Evolutionary conservation across 2,797 vertebrate genomes (phyloP), one percentile per base, ranked within the genome.

Genomic region (Phrynocephalus vlangalii): DNA sequence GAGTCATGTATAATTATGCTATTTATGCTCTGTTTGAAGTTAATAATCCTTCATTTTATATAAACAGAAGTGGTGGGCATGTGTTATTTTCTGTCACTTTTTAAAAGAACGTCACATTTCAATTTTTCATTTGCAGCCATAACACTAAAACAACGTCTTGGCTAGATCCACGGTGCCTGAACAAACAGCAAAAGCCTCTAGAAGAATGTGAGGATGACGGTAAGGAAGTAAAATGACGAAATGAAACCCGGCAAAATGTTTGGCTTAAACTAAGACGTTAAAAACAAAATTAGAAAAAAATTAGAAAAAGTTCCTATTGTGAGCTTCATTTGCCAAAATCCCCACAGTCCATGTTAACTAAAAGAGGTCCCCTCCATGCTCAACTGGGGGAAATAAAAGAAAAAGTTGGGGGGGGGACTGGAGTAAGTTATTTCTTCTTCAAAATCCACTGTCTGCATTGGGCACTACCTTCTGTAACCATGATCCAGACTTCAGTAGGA

Each of bases 141-240:
- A 99, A 99, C 88, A 99, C 99, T 95, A 99, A 99, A 97, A 99
- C 99, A 88, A 99, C 99, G 82, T 99, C 99, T 94, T 99, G 99
- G 99, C 97, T 99, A 96, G 99, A 99, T 97, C 99, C 99, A 96
- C 98, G 99, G 97, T 99, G 98, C 98, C 98, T 99, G 97, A 99
- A 98, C 95, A 99, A 99, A 96, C 98, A 98, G 95, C 98, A 98
- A 96, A 99, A 99, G 96, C 98, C 99, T 96, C 97, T 99, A 96
- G 99, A 99, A 97, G 99, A 99, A 97, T 99, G 98, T 97, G 99
- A 99, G 96, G 99, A 99, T 93, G 99, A 99, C 93, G 99, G 99
- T 99, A 98, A 92, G 97, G 91, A 48, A 71, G 30, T 72, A 90
- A 24, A 88, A 56, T 11, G n/a, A 9, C 82, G 52, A 52, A 82